A percentile compares a stretch with the other conserved stretches of the same genome.
Conservation (phyloP, 2,888 invertebrate genomes). For the Disparrhopalites patrizii region DNA sequence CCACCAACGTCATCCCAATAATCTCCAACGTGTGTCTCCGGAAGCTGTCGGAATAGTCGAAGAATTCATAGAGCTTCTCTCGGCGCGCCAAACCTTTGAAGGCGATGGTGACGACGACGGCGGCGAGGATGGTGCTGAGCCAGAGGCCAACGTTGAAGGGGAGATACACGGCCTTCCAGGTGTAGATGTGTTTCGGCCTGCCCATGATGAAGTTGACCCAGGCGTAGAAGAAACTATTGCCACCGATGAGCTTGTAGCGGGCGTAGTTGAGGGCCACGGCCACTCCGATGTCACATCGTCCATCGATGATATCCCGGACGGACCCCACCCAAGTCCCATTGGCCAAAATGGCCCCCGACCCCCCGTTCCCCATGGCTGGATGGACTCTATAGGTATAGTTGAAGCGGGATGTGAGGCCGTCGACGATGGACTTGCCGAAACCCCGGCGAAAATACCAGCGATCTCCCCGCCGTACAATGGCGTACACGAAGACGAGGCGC, state of each 20-base stretch:
- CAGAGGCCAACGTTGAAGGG: constrained; percentile 13
- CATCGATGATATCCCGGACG: constrained; percentile 4
- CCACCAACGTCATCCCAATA: constrained; percentile 7
- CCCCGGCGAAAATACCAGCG: constrained; percentile 13
- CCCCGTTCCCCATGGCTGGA: constrained; percentile 14
- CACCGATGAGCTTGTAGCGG: constrained; percentile 8
- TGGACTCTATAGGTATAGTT: constrained; percentile 12
- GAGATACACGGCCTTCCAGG: constrained; percentile 26
- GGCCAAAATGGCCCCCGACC: constrained; percentile 1
- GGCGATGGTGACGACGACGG: neutral
- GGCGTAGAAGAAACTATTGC: constrained; percentile 22
- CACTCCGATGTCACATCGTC: constrained; percentile 1
- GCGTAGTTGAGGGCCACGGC: constrained; percentile 15
- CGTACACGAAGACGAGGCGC: constrained; percentile 10
- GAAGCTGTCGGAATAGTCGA: neutral
- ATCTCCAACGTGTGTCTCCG: neutral
- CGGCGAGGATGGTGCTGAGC: neutral
- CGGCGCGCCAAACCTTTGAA: neutral
- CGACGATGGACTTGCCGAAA: constrained; percentile 13
- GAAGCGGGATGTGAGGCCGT: constrained; percentile 1
- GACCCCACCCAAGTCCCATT: constrained; percentile 18
- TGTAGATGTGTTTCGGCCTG: constrained; percentile 8
- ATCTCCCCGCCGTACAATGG: neutral
- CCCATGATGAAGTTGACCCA: constrained; percentile 32
- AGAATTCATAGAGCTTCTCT: neutral